Evolutionary conservation across 2,113 vertebrate species (phyloP).

Genomic region (Nothoprocta perdicaria): DNA sequence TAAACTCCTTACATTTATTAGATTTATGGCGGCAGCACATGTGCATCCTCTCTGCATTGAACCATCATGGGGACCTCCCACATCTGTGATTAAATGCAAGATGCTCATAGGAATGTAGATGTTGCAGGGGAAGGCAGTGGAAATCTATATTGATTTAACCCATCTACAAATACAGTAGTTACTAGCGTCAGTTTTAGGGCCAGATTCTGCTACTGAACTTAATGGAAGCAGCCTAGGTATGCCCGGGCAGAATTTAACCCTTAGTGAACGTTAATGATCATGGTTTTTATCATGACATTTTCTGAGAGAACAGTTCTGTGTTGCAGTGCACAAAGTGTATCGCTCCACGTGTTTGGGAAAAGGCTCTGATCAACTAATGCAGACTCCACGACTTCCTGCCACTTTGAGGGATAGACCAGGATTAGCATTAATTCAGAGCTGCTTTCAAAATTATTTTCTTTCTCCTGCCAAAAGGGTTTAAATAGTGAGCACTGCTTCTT

Average conservation of each 20-base stretch:
- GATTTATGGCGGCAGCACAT: background rate
- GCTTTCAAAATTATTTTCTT: conserved; percentile 44
- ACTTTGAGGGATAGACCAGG: background rate
- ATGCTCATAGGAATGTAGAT: background rate
- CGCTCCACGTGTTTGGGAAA: background rate
- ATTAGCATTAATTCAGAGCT: conserved; percentile 32
- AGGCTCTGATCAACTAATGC: background rate
- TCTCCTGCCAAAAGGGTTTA: background rate
- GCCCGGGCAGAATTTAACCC: background rate
- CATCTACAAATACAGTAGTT: background rate
- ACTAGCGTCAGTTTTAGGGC: background rate
- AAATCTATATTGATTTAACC: background rate
- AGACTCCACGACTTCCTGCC: conserved; percentile 16
- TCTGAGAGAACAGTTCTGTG: background rate
- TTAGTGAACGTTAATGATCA: background rate
- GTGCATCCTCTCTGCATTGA: background rate
- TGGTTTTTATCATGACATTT: background rate
- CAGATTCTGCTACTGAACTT: conserved; percentile 3
- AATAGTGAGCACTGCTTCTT: background rate
- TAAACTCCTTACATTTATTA: background rate
- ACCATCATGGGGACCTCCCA: background rate
- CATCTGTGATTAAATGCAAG: background rate
- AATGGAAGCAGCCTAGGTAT: background rate
- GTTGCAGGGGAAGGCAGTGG: background rate
- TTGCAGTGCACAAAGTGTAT: background rate